Evolutionary conservation across 2,888 invertebrate species (phyloP).

Genomic region (Agrochola lota): DNA sequence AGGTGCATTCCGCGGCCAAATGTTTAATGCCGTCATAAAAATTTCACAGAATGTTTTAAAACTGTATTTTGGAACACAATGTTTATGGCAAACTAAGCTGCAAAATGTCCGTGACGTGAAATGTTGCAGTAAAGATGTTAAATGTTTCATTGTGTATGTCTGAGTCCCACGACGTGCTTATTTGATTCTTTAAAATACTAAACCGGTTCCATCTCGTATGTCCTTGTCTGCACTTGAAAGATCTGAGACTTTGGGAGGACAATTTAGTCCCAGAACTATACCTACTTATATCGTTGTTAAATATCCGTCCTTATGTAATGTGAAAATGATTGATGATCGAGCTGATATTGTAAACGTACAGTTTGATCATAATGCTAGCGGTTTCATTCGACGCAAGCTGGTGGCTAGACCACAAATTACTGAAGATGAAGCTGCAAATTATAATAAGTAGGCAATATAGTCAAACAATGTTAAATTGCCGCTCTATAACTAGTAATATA

Average conservation of each 20-base stretch:
- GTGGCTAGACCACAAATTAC: conserved; percentile 4
- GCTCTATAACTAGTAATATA: conserved; percentile 26
- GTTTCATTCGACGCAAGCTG: conserved; percentile 27
- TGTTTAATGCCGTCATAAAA: conserved; percentile 41
- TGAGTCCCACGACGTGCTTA: conserved; percentile 27
- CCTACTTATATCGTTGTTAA: conserved; percentile 40
- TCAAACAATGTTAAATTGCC: conserved; percentile 26
- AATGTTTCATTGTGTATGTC: conserved; percentile 57
- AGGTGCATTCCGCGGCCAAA: conserved; percentile 15
- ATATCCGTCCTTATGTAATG: conserved; percentile 63
- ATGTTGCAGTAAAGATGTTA: conserved; percentile 42
- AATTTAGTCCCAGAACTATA: conserved; percentile 36
- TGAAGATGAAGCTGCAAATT: conserved; percentile 31
- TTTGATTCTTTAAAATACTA: conserved; percentile 49
- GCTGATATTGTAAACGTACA: conserved; percentile 21
- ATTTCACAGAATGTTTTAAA: conserved; percentile 34
- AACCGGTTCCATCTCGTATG: conserved; percentile 57
- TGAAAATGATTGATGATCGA: conserved; percentile 53
- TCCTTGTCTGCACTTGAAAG: conserved; percentile 63
- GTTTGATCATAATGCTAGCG: conserved; percentile 25
- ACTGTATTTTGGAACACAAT: conserved; percentile 42
- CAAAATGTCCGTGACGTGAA: conserved; percentile 42
- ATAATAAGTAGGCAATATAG: conserved; percentile 33
- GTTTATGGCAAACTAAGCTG: conserved; percentile 43
- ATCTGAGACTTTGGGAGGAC: conserved; percentile 23